Conservation (phyloP, 2,888 invertebrate genomes). For the Eupelmus urozonus region DNA sequence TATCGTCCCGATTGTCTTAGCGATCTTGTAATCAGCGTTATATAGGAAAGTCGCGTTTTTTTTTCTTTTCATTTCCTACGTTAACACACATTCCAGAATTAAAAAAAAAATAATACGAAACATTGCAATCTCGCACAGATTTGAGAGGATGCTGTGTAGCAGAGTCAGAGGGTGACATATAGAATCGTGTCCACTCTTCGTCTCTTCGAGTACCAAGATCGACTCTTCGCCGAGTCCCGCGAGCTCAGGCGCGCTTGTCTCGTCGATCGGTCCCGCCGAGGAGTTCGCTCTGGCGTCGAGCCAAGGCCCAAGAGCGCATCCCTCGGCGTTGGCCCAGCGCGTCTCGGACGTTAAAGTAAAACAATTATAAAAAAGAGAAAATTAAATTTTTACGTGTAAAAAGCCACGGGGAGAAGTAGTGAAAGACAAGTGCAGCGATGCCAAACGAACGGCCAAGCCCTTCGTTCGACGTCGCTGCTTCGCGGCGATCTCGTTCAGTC, state of each 20-base stretch:
- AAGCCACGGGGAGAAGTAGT: background rate
- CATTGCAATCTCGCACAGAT: conserved; percentile 24
- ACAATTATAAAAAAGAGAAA: background rate
- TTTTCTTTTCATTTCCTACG: conserved; percentile 8
- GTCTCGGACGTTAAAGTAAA: background rate
- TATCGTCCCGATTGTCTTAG: conserved; percentile 39
- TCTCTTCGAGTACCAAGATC: conserved; percentile 47
- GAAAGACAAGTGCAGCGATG: conserved; percentile 44
- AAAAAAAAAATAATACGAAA: no score
- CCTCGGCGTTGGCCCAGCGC: conserved; percentile 13
- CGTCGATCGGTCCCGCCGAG: conserved; percentile 10
- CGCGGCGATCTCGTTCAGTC: conserved; percentile 49
- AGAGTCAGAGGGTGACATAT: conserved; percentile 54
- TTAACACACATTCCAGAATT: conserved; percentile 29
- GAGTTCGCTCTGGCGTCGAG: conserved; percentile 20
- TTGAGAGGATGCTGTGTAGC: conserved; percentile 38
- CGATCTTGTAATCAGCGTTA: conserved; percentile 29
- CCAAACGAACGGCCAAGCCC: conserved; percentile 51
- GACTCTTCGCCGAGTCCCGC: no score
- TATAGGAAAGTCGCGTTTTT: conserved; percentile 13
- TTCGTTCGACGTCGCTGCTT: conserved; percentile 54
- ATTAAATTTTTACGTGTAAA: conserved; percentile 44
- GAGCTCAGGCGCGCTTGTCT: background rate
- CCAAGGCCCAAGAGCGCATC: conserved; percentile 1
- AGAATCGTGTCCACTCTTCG: conserved; percentile 32